Evolutionary conservation across 2,888 invertebrate genomes (phyloP), one percentile per base, ranked within the genome.

Genomic region (Tribolium freemani): DNA sequence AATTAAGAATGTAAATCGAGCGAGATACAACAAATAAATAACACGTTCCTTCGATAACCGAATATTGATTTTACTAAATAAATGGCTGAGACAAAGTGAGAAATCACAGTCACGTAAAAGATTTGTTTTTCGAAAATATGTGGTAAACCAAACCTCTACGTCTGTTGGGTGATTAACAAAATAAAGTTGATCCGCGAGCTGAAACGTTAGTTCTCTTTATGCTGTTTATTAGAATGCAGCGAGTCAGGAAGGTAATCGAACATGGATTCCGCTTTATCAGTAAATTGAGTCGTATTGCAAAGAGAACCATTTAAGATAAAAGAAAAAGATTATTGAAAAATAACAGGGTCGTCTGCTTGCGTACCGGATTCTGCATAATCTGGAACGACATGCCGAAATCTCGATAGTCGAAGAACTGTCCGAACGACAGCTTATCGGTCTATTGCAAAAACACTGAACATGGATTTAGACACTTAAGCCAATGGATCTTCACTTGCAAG

Each of bases 301-400:
- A 72, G 75, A 72, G 76, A 76, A 75, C 71, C 74, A 68, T 77
- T 77, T 76, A 66, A 77, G 77, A 77, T 79, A 78, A 75, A 78
- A 71, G 73, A 72, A 73, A 74, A 72, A 75, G 76, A 78, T 77
- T 76, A 78, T 78, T 78, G 78, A 78, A 78, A 78, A 78, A 78
- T 78, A 78, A 77, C 77, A 71, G 75, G 75, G 72, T 75, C 75
- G 71, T 74, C 74, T 71, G 72, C 73, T 71, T 70, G 73, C 71
- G 67, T 72, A 69, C 68, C 74, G 66, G 72, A 74, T 76, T 74
- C 68, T 78, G 75, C 76, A 76, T 78, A 78, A 78, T 78, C 76
- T 77, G 21, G 71, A 77, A 77, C 70, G 77, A 74, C 77, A 74
- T 71, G 48, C 69, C 58, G 75, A 72, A 75, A 73, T 75, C 76